A percentile compares a stretch with the other conserved stretches of the same genome.
Evolutionary conservation across 1,140 invertebrate species (phyloP).

Genomic region (Zaprionus ghesquierei): DNA sequence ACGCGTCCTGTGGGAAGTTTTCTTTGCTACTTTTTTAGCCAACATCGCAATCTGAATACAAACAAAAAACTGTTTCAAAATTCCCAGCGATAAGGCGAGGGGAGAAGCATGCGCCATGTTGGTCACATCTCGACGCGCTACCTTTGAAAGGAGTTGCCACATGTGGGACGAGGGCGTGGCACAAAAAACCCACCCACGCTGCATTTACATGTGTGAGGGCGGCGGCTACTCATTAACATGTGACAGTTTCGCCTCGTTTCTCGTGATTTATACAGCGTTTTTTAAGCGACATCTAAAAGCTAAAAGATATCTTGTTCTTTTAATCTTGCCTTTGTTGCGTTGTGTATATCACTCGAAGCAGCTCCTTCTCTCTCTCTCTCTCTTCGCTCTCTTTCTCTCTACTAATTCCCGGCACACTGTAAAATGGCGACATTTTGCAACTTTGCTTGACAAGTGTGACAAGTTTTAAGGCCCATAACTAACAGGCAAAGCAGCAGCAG

Average conservation of each 20-base stretch:
- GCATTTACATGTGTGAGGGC: constrained; percentile 8
- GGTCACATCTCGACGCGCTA: background rate
- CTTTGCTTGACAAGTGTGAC: constrained; percentile 72
- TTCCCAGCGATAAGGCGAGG: constrained; percentile 1
- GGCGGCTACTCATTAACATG: constrained; percentile 36
- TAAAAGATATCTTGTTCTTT: constrained; percentile 1
- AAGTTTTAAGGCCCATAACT: constrained; percentile 71
- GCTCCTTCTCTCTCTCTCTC: background rate
- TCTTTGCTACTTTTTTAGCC: constrained; percentile 31
- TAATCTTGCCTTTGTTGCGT: background rate
- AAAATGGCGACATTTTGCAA: constrained; percentile 34
- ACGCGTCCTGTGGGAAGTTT: constrained; percentile 32
- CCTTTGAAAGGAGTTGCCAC: background rate
- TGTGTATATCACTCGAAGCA: background rate
- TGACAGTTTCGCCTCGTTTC: constrained; percentile 10
- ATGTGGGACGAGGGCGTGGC: background rate
- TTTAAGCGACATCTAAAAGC: background rate
- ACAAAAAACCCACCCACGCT: too few relatives aligned
- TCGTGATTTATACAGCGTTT: constrained; percentile 13
- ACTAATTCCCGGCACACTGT: background rate
- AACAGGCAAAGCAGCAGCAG: constrained; percentile 39
- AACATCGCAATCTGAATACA: constrained; percentile 11
- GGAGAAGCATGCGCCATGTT: background rate
- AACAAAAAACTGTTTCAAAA: constrained; percentile 6
- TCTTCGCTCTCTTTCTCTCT: background rate